These are phyloP conservation scores for Rhopalosiphum maidis DNA, from an alignment of 1,140 invertebrate genomes.

Conservation along the genomic window DNA sequence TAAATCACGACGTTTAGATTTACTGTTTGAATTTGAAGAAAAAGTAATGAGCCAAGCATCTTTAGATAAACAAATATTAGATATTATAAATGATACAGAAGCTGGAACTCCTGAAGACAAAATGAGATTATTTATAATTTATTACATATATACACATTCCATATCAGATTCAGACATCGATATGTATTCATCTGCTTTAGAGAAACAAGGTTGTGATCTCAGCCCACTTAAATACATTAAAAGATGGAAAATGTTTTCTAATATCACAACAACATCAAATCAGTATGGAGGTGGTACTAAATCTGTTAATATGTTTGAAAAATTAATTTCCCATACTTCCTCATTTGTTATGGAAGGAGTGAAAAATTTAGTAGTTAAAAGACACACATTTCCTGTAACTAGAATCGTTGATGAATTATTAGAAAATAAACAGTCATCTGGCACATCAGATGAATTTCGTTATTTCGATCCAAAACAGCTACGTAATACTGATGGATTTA, in stretches of 20 bases:
- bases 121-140: conserved; percentile 93
- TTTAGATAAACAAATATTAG: conserved; percentile 77
- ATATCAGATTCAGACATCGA: conserved; percentile 83
- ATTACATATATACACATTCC: conserved; percentile 83
- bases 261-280: conserved; percentile 74
- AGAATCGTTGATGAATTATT: conserved; percentile 91
- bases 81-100: conserved; percentile 84
- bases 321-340: conserved; percentile 94
- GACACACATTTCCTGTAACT: conserved; percentile 91
- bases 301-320: conserved; percentile 98
- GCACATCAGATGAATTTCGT: conserved; percentile 73
- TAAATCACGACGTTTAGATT: conserved; percentile 87
- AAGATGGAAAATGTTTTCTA: conserved; percentile 87
- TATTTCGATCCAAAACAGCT: conserved; percentile 93
- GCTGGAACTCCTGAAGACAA: conserved; percentile 91
- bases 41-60: conserved; percentile 91
- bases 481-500: conserved; percentile 71
- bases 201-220: conserved; percentile 84
- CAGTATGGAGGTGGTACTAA: conserved; percentile 95
- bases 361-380: conserved; percentile 98
- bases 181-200: conserved; percentile 79
- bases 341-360: conserved; percentile 99
- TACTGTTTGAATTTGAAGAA: conserved; percentile 97
- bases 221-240: conserved; percentile 84
- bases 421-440: conserved; percentile 74